Base-by-base conservation (phyloP, 2,113 vertebrate species). In the Balaeniceps rex region DNA sequence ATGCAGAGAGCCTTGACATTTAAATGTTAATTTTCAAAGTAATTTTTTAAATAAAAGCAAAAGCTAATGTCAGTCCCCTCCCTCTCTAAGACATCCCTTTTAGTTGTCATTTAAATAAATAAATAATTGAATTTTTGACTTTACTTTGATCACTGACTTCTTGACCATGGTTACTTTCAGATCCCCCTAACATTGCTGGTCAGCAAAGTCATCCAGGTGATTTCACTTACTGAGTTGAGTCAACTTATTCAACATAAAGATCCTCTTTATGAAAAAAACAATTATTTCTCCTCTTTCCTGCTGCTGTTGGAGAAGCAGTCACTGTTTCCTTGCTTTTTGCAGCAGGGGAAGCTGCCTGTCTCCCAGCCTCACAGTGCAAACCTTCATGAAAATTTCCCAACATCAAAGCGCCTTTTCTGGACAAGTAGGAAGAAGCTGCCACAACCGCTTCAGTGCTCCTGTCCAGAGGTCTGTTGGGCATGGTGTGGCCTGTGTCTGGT, bases 321-420 rank as follows among this genome's bases (percentile, higher is more conserved):
- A 57, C 29, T 12, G 19, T 72, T 72, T 29, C 28, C n/a, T 89
- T 91, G 42, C 3, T 29, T 75, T 88, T 44, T 83, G 52, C 58
- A 80, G 19, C 42, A 46, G 57, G 23, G 38, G 34, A 88, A 93
- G 38, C 52, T 93, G 52, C 61, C 33, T 3, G 4, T 57, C 34
- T 66, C 55, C 31, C 31, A 79, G 22, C 52, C 19, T 72, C 0
- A 0, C n/a, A 89, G 9, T 0, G 0, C 33, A 92, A 51, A 47
- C 36, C 19, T 42, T 71, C 6, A 6, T 47, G 78, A 81, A 90
- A 38, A 55, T n/a, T 78, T 31, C 25, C n/a, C 9, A 21, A 51
- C 54, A 44, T 57, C 51, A 64, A 51, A 78, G 40, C 3, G 11
- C 26, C n/a, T 78, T 57, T 82, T 74, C 49, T 2, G 4, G 36